Evolutionary conservation across 2,113 vertebrate species (phyloP), one percentile per base, ranked within the genome.

Genomic region (Odocoileus virginianus): DNA sequence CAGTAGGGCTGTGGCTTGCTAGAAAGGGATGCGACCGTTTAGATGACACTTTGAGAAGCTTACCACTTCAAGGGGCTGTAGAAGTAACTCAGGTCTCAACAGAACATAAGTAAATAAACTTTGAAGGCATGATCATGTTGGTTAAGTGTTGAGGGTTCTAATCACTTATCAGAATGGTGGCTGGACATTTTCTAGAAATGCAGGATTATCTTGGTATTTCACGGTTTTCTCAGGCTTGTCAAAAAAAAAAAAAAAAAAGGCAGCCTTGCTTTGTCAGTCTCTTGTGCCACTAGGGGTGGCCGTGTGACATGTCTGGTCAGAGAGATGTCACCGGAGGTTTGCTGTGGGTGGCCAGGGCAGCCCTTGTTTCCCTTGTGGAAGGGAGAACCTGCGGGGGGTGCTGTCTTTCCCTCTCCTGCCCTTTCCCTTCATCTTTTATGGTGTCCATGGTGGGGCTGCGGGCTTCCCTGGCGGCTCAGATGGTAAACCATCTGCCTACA

Each of bases 381-480:
- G 17, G 25, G 16, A 9, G 1, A 6, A 3, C 81, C 58, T 61
- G 8, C 30, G 36, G 60, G 36, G 27, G 47, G 17, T 6, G 0
- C 79, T 83, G 2, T 78, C 52, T 79, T 12, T 61, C 43, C 47
- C 40, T 52, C 21, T 84, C 50, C 8, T 5, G 2, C 33, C 8
- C 14, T n/a, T 95, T 57, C 14, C 58, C 19, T 28, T 78, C 19
- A 10, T n/a, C 7, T 47, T 83, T 45, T 23, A 16, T 57, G 27
- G 10, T 1, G 33, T 17, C 14, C 7, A 3, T 19, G 33, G 9
- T 12, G 14, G 19, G 9, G 23, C 45, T 43, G 19, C 23, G 19
- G 64, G n/a, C 67, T 40, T 12, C n/a, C 67, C 19, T 23, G 2
- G n/a, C 11, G 2, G 5, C n/a, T 23, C 19, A 40, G 67, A 71